phyloP scores from a whole-genome alignment of 2,797 vertebrate genomes.

The Amniataba percoides region DNA sequence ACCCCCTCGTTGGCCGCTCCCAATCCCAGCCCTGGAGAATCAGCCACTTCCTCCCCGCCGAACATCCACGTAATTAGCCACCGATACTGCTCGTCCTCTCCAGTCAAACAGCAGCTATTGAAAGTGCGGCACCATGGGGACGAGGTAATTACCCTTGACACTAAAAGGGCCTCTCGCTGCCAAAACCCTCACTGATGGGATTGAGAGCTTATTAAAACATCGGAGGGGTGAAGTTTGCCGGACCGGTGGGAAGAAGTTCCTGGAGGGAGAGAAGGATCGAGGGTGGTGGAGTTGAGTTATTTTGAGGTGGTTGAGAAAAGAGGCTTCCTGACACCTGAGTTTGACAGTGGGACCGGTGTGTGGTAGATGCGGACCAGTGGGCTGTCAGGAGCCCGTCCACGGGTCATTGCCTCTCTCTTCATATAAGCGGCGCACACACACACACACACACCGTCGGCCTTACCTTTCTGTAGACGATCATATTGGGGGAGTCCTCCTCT shows the following conservation, averaged over 20 bases:
- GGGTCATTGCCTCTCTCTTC: slow-evolving; percentile 45
- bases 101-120: slow-evolving; percentile 69
- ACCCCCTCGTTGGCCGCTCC: slow-evolving; percentile 50
- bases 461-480: slow-evolving; percentile 98
- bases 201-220: slow-evolving; percentile 69
- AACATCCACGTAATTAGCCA: slow-evolving; percentile 71
- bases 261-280: slow-evolving; percentile 13
- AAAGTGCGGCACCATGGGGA: slow-evolving; percentile 62
- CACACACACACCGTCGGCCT: slow-evolving; percentile 61
- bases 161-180: slow-evolving; percentile 59
- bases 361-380: slow-evolving; percentile 52
- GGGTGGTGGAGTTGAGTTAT: slow-evolving; percentile 27
- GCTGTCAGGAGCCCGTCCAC: slow-evolving; percentile 45
- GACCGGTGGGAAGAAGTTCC: slow-evolving; percentile 22
- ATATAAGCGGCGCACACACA: slow-evolving; percentile 18
- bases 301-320: slow-evolving; percentile 39
- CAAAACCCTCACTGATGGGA: slow-evolving; percentile 47
- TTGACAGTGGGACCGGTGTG: slow-evolving; percentile 47
- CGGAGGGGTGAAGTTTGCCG: slow-evolving; percentile 43
- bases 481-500: slow-evolving; percentile 95
- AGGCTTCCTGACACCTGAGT: slow-evolving; percentile 50
- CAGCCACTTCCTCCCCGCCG: slow-evolving; percentile 49
- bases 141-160: slow-evolving; percentile 72
- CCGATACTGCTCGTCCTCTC: slow-evolving; percentile 57
- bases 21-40: slow-evolving; percentile 52